Evolutionary conservation across 2,113 vertebrate species (phyloP), one percentile per base, ranked within the genome.

Genomic region (Xiphophorus maculatus): DNA sequence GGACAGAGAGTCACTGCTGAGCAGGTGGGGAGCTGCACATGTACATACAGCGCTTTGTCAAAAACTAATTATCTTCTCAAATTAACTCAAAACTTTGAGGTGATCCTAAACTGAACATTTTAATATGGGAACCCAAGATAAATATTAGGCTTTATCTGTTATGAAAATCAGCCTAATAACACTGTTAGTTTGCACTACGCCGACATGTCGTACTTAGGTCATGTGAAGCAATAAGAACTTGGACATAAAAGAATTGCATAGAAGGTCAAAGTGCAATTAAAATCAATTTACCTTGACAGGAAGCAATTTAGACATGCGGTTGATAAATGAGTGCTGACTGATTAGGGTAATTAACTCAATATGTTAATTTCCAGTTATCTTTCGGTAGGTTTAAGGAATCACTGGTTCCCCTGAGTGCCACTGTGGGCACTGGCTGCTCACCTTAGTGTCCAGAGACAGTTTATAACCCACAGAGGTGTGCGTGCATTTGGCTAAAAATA

Each of bases 361-460:
- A 90, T 92, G 88, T 86, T 87, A 91, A 92, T 93, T 88, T 75
- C 54, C 65, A 48, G 77, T 91, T 91, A 92, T 92, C 90, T 87
- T 85, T 83, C 61, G 70, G 71, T 82, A 75, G 72, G 80, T 89
- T 88, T 83, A 58, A 80, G 81, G 80, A 88, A 84, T 90, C 88
- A 81, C 71, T 83, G 72, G 73, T 84, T 89, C 77, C 83, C 83
- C 17, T 29, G 80, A 74, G 85, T 72, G 12, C 14, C 32, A 74
- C 76, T 71, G 44, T 72, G 54, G 78, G 75, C 77, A 71, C 74
- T 69, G 77, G 72, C 80, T 89, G 76, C 75, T 80, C 72, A 73
- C 87, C 76, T 79, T 10, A 33, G 84, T 82, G 83, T 89, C 80
- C 87, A 80, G 74, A 88, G 79, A 88, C 71, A 67, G 76, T 58